phyloP scores from a whole-genome alignment of 2,888 invertebrate genomes.

The Andrena trimmerana region DNA sequence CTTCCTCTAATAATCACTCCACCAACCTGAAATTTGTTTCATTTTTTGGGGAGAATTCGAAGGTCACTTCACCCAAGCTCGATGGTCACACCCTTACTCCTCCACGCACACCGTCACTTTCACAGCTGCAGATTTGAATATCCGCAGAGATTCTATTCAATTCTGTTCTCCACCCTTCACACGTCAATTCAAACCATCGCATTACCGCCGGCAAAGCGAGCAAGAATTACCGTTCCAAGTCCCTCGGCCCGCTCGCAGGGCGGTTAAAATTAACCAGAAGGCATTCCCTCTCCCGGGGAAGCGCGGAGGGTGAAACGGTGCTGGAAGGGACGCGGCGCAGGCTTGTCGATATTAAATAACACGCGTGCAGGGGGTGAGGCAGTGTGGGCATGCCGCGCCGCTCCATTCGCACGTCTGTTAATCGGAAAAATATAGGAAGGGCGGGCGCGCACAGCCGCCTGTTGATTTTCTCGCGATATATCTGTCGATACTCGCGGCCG shows the following conservation, averaged over 20 bases:
- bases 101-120: too few species aligned
- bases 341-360: constrained; percentile 37
- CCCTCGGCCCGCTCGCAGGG: too few species aligned
- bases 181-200: neutral
- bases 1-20: too few species aligned
- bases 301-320: constrained; percentile 7
- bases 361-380: neutral
- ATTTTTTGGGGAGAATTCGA: too few species aligned
- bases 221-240: neutral
- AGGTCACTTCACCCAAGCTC: too few species aligned
- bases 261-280: constrained; percentile 28
- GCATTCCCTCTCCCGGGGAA: neutral
- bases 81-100: too few species aligned
- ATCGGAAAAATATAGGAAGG: constrained; percentile 76
- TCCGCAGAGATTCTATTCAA: too few species aligned
- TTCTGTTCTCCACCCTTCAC: neutral
- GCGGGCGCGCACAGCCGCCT: constrained; percentile 74
- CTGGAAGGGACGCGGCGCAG: constrained; percentile 5
- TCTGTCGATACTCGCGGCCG: constrained; percentile 61
- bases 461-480: constrained; percentile 77
- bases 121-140: too few species aligned
- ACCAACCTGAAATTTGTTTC: too few species aligned
- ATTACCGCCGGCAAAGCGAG: neutral
- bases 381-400: constrained; percentile 15
- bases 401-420: constrained; percentile 54